Percentiles rank a stretch among this genome's conserved stretches.
phyloP scores from a whole-genome alignment of 2,888 invertebrate genomes.

The Nomada ferruginata region DNA sequence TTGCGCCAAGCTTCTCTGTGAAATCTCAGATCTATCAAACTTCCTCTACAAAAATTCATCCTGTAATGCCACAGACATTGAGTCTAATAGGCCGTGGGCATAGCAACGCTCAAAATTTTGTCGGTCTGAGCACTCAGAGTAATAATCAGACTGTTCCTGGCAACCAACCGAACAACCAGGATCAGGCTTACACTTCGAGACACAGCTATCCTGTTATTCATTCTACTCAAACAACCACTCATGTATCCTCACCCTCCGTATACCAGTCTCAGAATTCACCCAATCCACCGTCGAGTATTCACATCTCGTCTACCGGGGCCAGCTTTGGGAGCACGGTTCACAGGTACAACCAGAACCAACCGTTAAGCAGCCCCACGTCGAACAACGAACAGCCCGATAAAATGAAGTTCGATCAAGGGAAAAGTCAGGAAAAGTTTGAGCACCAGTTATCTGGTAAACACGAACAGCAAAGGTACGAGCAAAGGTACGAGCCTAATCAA shows the following conservation, averaged over 20 bases:
- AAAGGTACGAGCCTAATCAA: constrained; percentile 74
- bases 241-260: constrained; percentile 53
- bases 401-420: constrained; percentile 73
- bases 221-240: constrained; percentile 52
- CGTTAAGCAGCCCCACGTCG: constrained; percentile 37
- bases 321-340: constrained; percentile 67
- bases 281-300: constrained; percentile 63
- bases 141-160: constrained; percentile 42
- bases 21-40: constrained; percentile 91
- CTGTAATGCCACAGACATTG: constrained; percentile 91
- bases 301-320: constrained; percentile 50
- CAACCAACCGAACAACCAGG: constrained; percentile 67
- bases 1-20: constrained; percentile 90
- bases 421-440: constrained; percentile 76
- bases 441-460: constrained; percentile 64
- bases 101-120: constrained; percentile 68
- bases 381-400: constrained; percentile 59
- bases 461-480: constrained; percentile 76
- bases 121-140: constrained; percentile 55
- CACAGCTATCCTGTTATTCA: constrained; percentile 59
- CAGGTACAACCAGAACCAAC: constrained; percentile 72
- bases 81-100: constrained; percentile 82
- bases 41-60: constrained; percentile 92
- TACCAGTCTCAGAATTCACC: constrained; percentile 73
- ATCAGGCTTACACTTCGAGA: constrained; percentile 72